These are phyloP conservation scores for Echinops telfairi DNA, from an alignment of 2,113 vertebrate genomes.

Conservation along the genomic window DNA sequence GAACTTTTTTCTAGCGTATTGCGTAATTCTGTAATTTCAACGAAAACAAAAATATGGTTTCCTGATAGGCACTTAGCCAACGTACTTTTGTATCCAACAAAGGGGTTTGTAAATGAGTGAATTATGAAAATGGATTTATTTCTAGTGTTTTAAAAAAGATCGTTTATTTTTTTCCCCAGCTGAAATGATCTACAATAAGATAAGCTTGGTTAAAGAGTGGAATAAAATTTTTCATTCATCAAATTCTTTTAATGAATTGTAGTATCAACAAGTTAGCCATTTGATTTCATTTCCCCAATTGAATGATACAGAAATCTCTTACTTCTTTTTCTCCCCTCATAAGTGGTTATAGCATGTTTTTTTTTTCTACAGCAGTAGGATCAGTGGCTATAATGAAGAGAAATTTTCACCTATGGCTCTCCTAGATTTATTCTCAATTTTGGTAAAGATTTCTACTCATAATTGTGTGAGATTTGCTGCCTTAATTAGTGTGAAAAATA, in stretches of 20 bases:
- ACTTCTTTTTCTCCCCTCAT: not conserved
- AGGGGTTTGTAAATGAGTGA: constrained; percentile 21
- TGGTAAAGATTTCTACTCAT: not conserved
- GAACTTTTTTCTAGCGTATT: not conserved
- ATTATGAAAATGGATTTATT: not conserved
- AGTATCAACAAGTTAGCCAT: not conserved
- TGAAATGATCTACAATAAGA: constrained; percentile 15
- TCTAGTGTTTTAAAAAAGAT: not conserved
- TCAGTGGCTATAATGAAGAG: constrained; percentile 1
- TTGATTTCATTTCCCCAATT: not conserved
- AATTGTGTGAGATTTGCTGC: not conserved
- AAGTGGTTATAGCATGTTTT: not conserved
- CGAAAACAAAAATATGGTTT: constrained; percentile 16
- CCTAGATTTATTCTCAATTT: not conserved
- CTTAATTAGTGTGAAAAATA: constrained; percentile 12
- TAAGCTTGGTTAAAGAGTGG: not conserved
- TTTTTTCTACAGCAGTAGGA: not conserved
- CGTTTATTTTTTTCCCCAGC: not conserved
- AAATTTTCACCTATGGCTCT: not conserved
- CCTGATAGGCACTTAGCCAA: not conserved
- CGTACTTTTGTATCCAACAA: not conserved
- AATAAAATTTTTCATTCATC: not conserved
- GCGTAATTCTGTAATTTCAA: constrained; percentile 2
- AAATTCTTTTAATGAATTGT: constrained; percentile 36
- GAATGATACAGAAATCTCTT: not conserved